Conservation (phyloP, 2,797 vertebrate genomes). For the Alosa sapidissima region DNA sequence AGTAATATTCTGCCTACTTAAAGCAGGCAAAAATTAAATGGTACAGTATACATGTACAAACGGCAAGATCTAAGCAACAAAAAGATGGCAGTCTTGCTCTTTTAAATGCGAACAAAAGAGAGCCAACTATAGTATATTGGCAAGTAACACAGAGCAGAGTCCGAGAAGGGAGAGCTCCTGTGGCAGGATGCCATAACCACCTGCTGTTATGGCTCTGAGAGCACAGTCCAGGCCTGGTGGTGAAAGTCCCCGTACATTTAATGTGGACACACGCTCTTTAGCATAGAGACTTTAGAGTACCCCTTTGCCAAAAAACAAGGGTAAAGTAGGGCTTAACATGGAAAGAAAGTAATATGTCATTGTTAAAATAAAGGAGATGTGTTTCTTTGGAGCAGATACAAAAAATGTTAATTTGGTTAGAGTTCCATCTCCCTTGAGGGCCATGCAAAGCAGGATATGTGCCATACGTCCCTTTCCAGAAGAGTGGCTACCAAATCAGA, state of each 20-base stretch:
- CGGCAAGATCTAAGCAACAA: neutral
- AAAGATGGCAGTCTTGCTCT: constrained; percentile 20
- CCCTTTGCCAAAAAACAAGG: neutral
- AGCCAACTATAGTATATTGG: neutral
- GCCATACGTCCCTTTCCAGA: neutral
- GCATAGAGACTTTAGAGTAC: neutral
- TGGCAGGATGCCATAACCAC: neutral
- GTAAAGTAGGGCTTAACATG: neutral
- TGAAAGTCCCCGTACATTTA: neutral
- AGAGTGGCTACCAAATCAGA: neutral
- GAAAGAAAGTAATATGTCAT: neutral
- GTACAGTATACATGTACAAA: no score
- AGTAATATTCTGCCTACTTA: neutral
- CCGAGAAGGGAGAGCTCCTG: neutral
- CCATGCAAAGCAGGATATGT: neutral
- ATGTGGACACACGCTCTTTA: neutral
- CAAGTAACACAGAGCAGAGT: neutral
- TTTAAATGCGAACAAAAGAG: neutral
- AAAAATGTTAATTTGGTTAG: neutral
- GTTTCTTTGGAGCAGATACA: neutral
- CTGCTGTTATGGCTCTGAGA: neutral
- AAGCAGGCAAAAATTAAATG: neutral
- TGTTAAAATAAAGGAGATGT: neutral
- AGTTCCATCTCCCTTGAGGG: neutral
- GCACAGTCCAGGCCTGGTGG: neutral